Conservation (phyloP, 2,888 invertebrate species). For the Agrilus biguttatus region DNA sequence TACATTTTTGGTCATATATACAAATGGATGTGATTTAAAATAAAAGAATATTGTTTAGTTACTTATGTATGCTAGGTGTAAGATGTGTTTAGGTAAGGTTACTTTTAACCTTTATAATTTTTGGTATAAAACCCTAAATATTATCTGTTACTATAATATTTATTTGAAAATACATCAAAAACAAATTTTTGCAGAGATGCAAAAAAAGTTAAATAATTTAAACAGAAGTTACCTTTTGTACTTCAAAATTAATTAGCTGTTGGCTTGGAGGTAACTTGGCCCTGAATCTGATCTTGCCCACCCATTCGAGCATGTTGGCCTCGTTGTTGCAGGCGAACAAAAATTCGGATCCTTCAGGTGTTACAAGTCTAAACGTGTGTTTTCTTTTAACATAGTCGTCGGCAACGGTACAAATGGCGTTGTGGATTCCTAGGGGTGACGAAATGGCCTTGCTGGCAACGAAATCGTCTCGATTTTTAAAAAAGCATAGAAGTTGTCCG, state of each 20-base stretch:
- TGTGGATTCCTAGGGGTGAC: conserved; percentile 68
- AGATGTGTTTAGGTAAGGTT: no score
- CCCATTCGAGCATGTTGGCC: conserved; percentile 76
- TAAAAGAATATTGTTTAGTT: no score
- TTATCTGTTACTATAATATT: no score
- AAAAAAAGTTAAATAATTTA: not conserved
- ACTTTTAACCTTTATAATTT: no score
- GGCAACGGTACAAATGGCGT: conserved; percentile 72
- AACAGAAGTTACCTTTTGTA: conserved; percentile 22
- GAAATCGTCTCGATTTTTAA: conserved; percentile 88
- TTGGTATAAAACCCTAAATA: no score
- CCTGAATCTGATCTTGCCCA: conserved; percentile 84
- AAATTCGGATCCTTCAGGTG: conserved; percentile 87
- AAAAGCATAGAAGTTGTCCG: conserved; percentile 94
- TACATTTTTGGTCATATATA: no score
- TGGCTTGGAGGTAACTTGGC: conserved; percentile 80
- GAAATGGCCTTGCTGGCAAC: conserved; percentile 75
- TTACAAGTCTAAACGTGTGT: conserved; percentile 75
- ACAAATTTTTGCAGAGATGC: not conserved
- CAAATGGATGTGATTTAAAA: no score
- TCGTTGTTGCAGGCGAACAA: conserved; percentile 66
- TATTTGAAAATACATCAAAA: no score
- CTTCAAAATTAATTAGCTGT: conserved; percentile 73
- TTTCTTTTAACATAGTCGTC: conserved; percentile 93
- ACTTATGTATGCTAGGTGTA: no score